Conservation (phyloP, 2,113 vertebrate genomes). For the Gallinago undulata region DNA sequence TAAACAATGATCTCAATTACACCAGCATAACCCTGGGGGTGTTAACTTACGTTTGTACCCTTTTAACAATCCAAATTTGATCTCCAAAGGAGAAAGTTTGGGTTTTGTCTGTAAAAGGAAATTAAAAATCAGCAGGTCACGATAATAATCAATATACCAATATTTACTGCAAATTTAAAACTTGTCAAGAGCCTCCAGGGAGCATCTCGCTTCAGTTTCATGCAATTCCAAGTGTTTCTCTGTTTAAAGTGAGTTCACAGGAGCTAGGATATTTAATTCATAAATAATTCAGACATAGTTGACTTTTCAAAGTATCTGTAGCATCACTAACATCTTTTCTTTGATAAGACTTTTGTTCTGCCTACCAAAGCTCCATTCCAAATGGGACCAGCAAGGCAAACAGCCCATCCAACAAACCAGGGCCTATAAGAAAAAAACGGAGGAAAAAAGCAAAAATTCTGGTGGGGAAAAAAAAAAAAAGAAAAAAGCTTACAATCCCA, state of each 20-base stretch:
- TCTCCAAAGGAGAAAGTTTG: not conserved
- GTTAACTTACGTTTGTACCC: not conserved
- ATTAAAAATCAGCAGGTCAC: not conserved
- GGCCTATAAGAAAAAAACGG: not conserved
- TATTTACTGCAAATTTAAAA: not conserved
- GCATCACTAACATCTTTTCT: not conserved
- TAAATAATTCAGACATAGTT: not conserved
- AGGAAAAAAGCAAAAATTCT: slow-evolving; percentile 58
- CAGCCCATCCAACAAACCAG: slow-evolving; percentile 58
- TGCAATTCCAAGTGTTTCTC: not conserved
- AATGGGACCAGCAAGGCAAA: slow-evolving; percentile 58
- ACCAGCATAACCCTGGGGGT: not conserved
- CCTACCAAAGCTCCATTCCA: slow-evolving; percentile 73
- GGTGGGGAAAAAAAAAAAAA: not conserved
- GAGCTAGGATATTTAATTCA: not conserved
- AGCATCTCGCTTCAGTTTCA: not conserved
- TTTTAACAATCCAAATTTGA: not conserved
- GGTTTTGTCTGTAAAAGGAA: not conserved
- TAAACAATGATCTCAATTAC: not conserved
- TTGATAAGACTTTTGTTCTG: slow-evolving; percentile 22
- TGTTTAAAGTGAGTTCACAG: not conserved
- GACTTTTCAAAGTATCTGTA: slow-evolving; percentile 1
- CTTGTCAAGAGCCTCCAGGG: not conserved
- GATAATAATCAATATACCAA: not conserved
- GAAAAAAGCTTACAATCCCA: slow-evolving; percentile 14